Conservation (phyloP, 2,113 vertebrate genomes). For the Salvelinus alpinus region DNA sequence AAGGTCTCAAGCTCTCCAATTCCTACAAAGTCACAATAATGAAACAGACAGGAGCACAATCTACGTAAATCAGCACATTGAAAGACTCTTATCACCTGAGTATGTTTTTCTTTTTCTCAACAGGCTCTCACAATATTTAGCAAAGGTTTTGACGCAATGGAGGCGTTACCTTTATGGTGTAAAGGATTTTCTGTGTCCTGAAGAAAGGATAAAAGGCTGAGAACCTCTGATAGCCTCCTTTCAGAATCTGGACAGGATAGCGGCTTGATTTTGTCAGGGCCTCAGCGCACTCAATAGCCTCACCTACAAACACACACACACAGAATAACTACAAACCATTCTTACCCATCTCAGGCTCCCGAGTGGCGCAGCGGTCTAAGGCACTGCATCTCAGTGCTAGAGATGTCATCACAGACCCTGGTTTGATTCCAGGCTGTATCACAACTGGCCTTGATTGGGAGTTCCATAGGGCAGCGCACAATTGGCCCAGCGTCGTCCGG, state of each 20-base stretch:
- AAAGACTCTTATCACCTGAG: conserved; percentile 33
- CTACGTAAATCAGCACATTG: neutral
- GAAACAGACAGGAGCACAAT: neutral
- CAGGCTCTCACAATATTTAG: conserved; percentile 6
- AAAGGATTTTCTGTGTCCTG: conserved; percentile 77
- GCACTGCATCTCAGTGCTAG: no score
- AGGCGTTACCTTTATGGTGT: conserved; percentile 79
- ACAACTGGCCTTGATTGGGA: no score
- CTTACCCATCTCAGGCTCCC: no score
- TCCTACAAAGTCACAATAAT: conserved; percentile 74
- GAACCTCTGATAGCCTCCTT: conserved; percentile 79
- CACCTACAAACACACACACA: conserved; percentile 44
- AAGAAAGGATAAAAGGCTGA: conserved; percentile 79
- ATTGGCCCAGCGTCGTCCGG: no score
- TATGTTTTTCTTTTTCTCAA: neutral
- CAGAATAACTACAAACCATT: no score
- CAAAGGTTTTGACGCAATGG: neutral
- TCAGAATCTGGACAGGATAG: conserved; percentile 70
- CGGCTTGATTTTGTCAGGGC: conserved; percentile 58
- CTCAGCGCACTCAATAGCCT: conserved; percentile 58
- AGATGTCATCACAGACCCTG: no score
- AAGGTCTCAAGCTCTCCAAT: conserved; percentile 77
- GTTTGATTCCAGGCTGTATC: no score
- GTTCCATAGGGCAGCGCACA: no score
- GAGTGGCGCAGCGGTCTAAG: no score